Conservation (phyloP, 2,797 vertebrate species). For the Myotis myotis region DNA sequence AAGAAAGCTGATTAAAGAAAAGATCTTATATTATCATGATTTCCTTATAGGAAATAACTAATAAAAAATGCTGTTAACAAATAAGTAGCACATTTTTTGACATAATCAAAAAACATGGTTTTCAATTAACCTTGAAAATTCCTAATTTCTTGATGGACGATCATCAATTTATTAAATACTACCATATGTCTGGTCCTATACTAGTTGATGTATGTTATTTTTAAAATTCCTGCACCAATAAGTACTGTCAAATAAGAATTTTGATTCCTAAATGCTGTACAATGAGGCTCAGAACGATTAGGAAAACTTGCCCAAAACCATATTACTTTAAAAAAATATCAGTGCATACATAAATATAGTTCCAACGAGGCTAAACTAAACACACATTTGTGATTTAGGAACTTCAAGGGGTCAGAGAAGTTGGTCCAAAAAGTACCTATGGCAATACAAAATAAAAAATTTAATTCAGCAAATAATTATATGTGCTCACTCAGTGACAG, state of each 20-base stretch:
- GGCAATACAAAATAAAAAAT: constrained; percentile 12
- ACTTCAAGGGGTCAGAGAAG: constrained; percentile 11
- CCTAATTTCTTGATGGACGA: background rate
- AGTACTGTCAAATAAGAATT: constrained; percentile 4
- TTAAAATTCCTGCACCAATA: background rate
- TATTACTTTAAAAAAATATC: background rate
- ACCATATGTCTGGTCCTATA: background rate
- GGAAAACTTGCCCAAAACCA: background rate
- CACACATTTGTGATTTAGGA: constrained; percentile 6
- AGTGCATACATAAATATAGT: background rate
- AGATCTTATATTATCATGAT: background rate
- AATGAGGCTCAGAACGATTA: background rate
- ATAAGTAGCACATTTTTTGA: background rate
- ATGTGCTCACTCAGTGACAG: background rate
- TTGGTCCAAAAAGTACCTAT: background rate
- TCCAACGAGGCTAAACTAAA: background rate
- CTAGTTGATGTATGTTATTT: background rate
- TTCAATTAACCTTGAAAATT: constrained; percentile 25
- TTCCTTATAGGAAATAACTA: constrained; percentile 5
- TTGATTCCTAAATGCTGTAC: background rate
- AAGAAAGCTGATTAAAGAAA: constrained; percentile 21
- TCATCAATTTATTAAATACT: constrained; percentile 23
- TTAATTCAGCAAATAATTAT: constrained; percentile 22
- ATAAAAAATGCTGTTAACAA: constrained; percentile 21
- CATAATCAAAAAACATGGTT: background rate